Base-by-base conservation (phyloP, 2,113 vertebrate species). In the Nesoenas mayeri region DNA sequence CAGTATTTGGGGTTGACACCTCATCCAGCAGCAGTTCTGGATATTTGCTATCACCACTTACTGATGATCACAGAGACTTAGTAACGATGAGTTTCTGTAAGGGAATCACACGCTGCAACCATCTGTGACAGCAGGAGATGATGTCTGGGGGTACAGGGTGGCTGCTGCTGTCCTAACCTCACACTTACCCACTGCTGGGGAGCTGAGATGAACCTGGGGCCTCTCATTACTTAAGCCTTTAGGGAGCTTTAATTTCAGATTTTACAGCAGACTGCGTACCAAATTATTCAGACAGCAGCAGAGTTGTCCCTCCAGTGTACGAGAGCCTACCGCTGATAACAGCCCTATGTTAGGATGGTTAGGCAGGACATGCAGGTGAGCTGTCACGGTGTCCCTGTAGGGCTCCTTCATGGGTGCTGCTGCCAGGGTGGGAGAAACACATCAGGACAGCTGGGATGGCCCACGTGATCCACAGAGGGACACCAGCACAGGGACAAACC, bases 171-270 rank as follows among this genome's bases (percentile, higher is more conserved):
- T 25, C 67, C 29, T n/a, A 36, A 25, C 25, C 14, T 44, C 31
- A 20, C 20, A 4, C 1, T 0, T 22, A 28, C 1, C 2, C 8
- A 2, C 48, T 29, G n/a, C 60, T 24, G 65, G n/a, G 40, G 26
- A 78, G 17, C 20, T 64, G 50, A 70, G 42, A 31, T 51, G 40
- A 78, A 29, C 11, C 48, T 5, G 1, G 15, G 26, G 4, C 21
- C 25, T 12, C 70, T 61, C 1, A 0, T 32, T 54, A 25, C 12
- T 48, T 17, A 29, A 90, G 18, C 25, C 12, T 18, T 6, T 3
- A n/a, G 31, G 29, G 15, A 48, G 5, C 4, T 54, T 77, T 77
- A 54, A 29, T 40, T 48, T 40, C 29, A 28, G 58, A 15, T 15
- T 36, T 21, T 13, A 5, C 14, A 8, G 64, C 13, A 65, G 29